Evolutionary conservation across 2,113 vertebrate genomes (phyloP).

Genomic region (Oncorhynchus clarkii): DNA sequence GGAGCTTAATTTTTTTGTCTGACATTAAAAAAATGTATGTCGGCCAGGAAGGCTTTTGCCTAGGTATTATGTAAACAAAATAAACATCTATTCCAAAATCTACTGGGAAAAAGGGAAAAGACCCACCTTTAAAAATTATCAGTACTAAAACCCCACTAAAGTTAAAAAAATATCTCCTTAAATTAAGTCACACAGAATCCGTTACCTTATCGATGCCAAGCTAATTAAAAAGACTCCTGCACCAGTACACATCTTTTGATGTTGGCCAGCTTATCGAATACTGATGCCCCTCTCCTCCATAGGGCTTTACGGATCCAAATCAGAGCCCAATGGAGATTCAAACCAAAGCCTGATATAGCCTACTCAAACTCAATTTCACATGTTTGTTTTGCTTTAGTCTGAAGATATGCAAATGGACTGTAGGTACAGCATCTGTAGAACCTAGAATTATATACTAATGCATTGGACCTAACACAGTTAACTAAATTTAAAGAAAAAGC

Average conservation of each 20-base stretch:
- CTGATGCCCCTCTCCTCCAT: constrained; percentile 15
- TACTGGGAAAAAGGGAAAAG: no score
- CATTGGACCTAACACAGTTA: background rate
- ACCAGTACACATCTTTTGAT: constrained; percentile 20
- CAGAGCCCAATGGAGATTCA: constrained; percentile 10
- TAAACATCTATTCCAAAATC: no score
- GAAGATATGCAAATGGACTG: background rate
- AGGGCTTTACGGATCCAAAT: constrained; percentile 7
- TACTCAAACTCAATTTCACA: no score
- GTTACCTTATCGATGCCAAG: constrained; percentile 22
- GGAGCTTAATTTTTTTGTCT: no score
- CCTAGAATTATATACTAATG: no score
- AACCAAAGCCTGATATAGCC: no score
- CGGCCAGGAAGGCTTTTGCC: no score
- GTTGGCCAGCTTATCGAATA: constrained; percentile 28
- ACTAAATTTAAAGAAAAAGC: background rate
- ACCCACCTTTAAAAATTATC: no score
- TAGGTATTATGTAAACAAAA: no score
- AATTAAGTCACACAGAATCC: constrained; percentile 17
- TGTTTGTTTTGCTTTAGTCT: no score
- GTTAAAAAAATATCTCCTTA: background rate
- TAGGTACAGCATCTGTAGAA: background rate
- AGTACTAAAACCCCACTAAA: no score
- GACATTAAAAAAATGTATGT: no score
- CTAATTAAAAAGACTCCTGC: constrained; percentile 27